Evolutionary conservation across 2,113 vertebrate species (phyloP).

Genomic region (Brachyistius frenatus): DNA sequence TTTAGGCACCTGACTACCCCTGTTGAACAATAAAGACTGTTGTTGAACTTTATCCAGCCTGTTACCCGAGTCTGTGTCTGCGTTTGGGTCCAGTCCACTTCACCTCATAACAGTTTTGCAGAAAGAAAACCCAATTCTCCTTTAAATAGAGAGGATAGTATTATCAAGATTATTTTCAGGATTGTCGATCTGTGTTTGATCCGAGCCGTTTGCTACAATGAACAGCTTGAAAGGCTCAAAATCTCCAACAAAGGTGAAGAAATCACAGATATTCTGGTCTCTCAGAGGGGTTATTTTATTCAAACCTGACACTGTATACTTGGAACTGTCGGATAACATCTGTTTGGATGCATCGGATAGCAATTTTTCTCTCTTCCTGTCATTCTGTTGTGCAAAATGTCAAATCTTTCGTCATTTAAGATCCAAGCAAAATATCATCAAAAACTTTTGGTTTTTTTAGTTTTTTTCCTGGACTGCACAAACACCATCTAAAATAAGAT

Average conservation of each 20-base stretch:
- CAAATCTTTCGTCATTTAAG: neutral
- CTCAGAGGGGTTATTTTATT: neutral
- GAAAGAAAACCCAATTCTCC: too few relatives aligned
- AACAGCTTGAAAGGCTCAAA: neutral
- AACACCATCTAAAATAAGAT: neutral
- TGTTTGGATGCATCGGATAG: neutral
- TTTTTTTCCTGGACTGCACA: neutral
- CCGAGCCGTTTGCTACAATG: too few relatives aligned
- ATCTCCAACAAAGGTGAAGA: neutral
- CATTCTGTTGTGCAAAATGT: neutral
- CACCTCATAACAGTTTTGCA: too few relatives aligned
- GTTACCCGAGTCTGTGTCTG: too few relatives aligned
- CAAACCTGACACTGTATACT: neutral
- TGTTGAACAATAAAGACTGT: too few relatives aligned
- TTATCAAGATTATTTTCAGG: too few relatives aligned
- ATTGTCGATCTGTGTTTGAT: too few relatives aligned
- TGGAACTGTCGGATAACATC: slow-evolving; percentile 7
- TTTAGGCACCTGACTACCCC: too few relatives aligned
- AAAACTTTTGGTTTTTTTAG: neutral
- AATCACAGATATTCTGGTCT: too few relatives aligned
- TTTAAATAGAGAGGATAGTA: neutral
- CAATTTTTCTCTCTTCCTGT: neutral
- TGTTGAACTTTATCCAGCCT: too few relatives aligned
- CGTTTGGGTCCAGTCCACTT: too few relatives aligned
- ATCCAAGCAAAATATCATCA: neutral